phyloP scores from a whole-genome alignment of 2,888 invertebrate species.

The Chaetoderma sp. region DNA sequence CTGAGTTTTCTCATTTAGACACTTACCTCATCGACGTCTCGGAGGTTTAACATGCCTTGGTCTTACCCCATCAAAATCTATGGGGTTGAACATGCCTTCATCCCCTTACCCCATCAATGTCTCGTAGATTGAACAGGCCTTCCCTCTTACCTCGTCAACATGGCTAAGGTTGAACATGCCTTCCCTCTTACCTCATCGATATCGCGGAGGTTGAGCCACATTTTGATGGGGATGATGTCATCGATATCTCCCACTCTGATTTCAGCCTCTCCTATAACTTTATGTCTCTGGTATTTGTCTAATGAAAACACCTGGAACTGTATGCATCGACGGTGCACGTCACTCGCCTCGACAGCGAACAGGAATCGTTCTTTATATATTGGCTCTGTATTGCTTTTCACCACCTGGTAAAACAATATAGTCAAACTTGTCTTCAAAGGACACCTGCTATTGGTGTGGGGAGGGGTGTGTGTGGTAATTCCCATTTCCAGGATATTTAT shows the following conservation, averaged over 20 bases:
- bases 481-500: too few species aligned
- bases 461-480: too few species aligned
- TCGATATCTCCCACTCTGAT: conserved; percentile 77
- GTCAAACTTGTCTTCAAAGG: background rate
- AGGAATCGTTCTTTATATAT: conserved; percentile 84
- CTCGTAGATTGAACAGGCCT: too few species aligned
- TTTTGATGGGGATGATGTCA: conserved; percentile 78
- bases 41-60: too few species aligned
- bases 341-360: conserved; percentile 75
- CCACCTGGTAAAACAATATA: conserved; percentile 71
- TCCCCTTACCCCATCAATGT: too few species aligned
- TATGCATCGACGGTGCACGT: conserved; percentile 74
- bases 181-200: conserved; percentile 78
- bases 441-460: too few species aligned
- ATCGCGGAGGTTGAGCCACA: conserved; percentile 83
- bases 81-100: too few species aligned
- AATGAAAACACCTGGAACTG: conserved; percentile 79
- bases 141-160: too few species aligned
- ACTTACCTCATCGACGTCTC: too few species aligned
- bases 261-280: conserved; percentile 75
- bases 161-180: too few species aligned
- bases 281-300: conserved; percentile 72
- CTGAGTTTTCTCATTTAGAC: too few species aligned
- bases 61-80: too few species aligned
- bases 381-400: conserved; percentile 78